Evolutionary conservation across 1,140 invertebrate genomes (phyloP), one percentile per base, ranked within the genome.

Genomic region (Drosophila virilis): DNA sequence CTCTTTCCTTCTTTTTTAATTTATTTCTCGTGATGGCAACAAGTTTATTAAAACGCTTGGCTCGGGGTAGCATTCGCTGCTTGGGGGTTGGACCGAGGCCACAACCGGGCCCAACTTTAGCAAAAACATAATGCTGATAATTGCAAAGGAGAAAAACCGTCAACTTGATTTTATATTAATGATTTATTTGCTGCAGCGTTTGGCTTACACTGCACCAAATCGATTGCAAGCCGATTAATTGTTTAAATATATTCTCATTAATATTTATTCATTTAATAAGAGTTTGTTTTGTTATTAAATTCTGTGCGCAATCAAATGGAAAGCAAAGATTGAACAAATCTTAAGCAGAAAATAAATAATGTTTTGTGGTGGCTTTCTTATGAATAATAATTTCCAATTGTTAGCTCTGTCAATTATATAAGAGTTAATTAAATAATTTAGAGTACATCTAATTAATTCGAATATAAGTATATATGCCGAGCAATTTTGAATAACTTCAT

Each of bases 111-210:
- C 35, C 61, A 89, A 84, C 80, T 84, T 88, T 70, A 88, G 77
- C 85, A 70, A 84, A 88, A 88, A 88, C 85, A 88, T 88, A 88
- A 89, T 88, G 84, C 84, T 84, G 85, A 85, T 88, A 88, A 88
- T 88, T 88, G 84, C 83, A 88, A 84, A 80, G 76, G 67, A 86
- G 74, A 78, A 73, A 79, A 82, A 67, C 65, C 71, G 80, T 88
- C 80, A 90, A 75, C 76, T 78, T 72, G 84, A 88, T 89, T 88
- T 84, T 65, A 59, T 62, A 84, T 80, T 84, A 70, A 84, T 88
- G 74, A 89, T 89, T 88, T 67, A 88, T 88, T 43, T 45, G 7
- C 76, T 69, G 46, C 43, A 38, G 8, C 12, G 32, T 3, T 17
- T 1, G 15, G 6, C n/a, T 1, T 76, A 55, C 74, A 76, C 69